A percentile compares a stretch with the other conserved stretches of the same genome.
phyloP scores from a whole-genome alignment of 2,888 invertebrate species.

The Gasteruption jaculator region DNA sequence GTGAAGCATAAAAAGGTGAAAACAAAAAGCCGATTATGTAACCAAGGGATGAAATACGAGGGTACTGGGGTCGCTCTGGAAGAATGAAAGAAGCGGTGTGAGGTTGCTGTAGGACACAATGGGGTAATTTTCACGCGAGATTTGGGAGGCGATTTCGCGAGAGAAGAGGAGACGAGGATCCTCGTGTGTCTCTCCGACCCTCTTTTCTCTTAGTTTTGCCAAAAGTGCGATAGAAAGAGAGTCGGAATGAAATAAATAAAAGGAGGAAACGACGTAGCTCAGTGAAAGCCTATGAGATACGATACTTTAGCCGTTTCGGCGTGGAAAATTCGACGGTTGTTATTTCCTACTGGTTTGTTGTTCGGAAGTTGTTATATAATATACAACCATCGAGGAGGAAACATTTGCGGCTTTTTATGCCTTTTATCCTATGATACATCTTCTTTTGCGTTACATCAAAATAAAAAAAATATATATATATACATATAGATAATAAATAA shows the following conservation, averaged over 20 bases:
- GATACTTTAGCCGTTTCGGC: no score
- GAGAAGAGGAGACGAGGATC: constrained; percentile 28
- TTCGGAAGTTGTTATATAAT: constrained; percentile 40
- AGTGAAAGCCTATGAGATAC: constrained; percentile 39
- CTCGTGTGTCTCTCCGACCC: constrained; percentile 16
- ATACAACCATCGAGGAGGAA: no score
- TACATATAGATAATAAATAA: no score
- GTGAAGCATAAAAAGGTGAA: constrained; percentile 46
- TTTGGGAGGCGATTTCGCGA: constrained; percentile 49
- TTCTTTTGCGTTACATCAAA: no score
- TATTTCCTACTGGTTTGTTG: constrained; percentile 51
- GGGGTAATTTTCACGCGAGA: constrained; percentile 53
- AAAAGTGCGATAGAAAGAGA: not conserved
- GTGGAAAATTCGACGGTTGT: constrained; percentile 50
- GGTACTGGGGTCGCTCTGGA: constrained; percentile 17
- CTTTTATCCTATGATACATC: not conserved
- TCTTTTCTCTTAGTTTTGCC: constrained; percentile 6
- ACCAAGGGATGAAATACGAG: constrained; percentile 48
- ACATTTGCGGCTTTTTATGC: constrained; percentile 17
- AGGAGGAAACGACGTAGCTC: not conserved
- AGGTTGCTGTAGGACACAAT: constrained; percentile 39
- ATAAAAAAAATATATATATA: no score
- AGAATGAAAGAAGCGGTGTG: constrained; percentile 13
- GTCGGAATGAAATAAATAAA: no score
- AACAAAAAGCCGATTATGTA: constrained; percentile 52